Conservation (phyloP, 1,140 invertebrate species). For the Phocides pigmalion region DNA sequence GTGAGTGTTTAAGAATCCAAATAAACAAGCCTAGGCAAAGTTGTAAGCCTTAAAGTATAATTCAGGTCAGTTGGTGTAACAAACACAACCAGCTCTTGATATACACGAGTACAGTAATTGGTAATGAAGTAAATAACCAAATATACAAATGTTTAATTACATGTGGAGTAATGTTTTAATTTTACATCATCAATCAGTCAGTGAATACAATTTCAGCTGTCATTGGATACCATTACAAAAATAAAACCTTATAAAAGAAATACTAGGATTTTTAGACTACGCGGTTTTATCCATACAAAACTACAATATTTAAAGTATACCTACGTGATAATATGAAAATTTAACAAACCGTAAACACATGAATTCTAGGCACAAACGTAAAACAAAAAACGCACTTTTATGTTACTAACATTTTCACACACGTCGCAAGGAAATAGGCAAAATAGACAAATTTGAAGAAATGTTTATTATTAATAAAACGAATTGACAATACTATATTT, state of each 20-base stretch:
- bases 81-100: no score
- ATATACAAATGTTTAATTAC: neutral
- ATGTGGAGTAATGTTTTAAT: neutral
- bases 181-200: neutral
- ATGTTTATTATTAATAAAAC: neutral
- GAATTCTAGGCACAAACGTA: conserved; percentile 48
- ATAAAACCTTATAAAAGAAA: neutral
- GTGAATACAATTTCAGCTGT: neutral
- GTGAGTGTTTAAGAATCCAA: no score
- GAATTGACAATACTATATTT: neutral
- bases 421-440: conserved; percentile 1
- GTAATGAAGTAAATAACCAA: neutral
- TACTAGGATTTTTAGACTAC: neutral
- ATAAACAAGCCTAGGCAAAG: no score
- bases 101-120: neutral
- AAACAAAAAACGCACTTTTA: conserved; percentile 34
- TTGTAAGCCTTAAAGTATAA: no score
- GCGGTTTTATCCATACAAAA: neutral
- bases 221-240: neutral
- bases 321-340: conserved; percentile 53
- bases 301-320: conserved; percentile 37
- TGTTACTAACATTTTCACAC: conserved; percentile 44
- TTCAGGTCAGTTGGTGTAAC: no score
- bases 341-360: conserved; percentile 69
- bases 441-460: neutral